A percentile compares a stretch with the other conserved stretches of the same genome.
Evolutionary conservation across 2,113 vertebrate genomes (phyloP).

Genomic region (Spea multiplicata): DNA sequence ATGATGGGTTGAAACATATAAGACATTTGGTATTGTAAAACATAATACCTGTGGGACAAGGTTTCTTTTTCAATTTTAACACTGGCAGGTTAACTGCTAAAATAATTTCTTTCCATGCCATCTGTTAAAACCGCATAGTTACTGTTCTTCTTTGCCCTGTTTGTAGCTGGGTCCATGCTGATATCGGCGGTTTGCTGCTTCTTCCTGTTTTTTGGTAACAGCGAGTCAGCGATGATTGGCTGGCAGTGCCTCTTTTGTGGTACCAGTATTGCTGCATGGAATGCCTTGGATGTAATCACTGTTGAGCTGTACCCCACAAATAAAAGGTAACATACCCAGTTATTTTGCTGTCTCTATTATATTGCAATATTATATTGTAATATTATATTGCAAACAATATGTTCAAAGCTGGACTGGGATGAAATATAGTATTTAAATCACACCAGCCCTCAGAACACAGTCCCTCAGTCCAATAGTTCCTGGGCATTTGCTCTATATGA

Average conservation of each 20-base stretch:
- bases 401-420: too few species aligned
- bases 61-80: too few species aligned
- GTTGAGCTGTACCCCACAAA: slow-evolving; percentile 92
- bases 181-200: slow-evolving; percentile 88
- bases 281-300: slow-evolving; percentile 89
- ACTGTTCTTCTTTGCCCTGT: slow-evolving; percentile 14
- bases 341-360: neutral
- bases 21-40: too few species aligned
- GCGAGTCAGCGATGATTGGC: slow-evolving; percentile 87
- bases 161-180: slow-evolving; percentile 86
- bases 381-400: neutral
- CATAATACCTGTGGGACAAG: too few species aligned
- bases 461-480: too few species aligned
- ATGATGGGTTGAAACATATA: too few species aligned
- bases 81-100: too few species aligned
- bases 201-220: slow-evolving; percentile 91
- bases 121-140: neutral
- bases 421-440: too few species aligned
- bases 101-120: too few species aligned
- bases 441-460: too few species aligned
- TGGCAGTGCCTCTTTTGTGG: slow-evolving; percentile 95
- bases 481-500: too few species aligned
- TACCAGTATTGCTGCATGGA: slow-evolving; percentile 90
- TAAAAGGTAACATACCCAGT: slow-evolving; percentile 74
- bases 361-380: neutral